Evolutionary conservation across 2,888 invertebrate genomes (phyloP).

Genomic region (Alitta virens): DNA sequence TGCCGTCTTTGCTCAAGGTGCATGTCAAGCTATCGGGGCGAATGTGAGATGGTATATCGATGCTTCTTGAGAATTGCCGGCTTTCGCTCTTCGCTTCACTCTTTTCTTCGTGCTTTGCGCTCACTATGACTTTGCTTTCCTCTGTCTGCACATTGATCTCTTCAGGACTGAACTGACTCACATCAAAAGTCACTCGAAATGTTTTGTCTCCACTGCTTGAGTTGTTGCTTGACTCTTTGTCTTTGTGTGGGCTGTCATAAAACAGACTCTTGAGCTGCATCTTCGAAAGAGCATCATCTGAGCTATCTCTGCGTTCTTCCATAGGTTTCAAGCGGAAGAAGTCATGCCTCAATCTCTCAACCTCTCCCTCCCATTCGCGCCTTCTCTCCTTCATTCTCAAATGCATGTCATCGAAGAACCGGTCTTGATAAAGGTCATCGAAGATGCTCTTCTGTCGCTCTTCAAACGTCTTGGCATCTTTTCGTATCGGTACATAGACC

Average conservation of each 20-base stretch:
- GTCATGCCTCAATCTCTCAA: constrained; percentile 48
- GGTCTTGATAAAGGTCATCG: constrained; percentile 34
- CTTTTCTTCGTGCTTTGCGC: constrained; percentile 32
- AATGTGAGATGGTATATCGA: constrained; percentile 32
- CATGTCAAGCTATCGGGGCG: constrained; percentile 27
- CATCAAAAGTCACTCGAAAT: constrained; percentile 34
- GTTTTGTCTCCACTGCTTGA: constrained; percentile 1
- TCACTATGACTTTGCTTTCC: constrained; percentile 27
- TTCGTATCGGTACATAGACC: constrained; percentile 51
- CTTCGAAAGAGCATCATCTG: constrained; percentile 31
- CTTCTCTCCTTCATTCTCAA: constrained; percentile 27
- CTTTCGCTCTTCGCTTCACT: constrained; percentile 26
- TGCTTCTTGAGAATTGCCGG: constrained; percentile 30
- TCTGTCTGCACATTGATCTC: constrained; percentile 34
- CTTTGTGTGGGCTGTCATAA: constrained; percentile 15
- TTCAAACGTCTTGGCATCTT: constrained; percentile 51
- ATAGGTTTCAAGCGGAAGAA: constrained; percentile 54
- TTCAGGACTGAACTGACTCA: constrained; percentile 32
- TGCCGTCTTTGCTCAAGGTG: constrained; percentile 34
- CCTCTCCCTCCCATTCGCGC: constrained; percentile 32
- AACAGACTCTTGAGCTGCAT: constrained; percentile 29
- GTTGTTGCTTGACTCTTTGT: constrained; percentile 2
- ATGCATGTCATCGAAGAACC: constrained; percentile 38
- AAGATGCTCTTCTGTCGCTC: constrained; percentile 52
- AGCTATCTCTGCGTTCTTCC: constrained; percentile 33